Conservation (phyloP, 1,140 invertebrate genomes). For the Oryzaephilus surinamensis region DNA sequence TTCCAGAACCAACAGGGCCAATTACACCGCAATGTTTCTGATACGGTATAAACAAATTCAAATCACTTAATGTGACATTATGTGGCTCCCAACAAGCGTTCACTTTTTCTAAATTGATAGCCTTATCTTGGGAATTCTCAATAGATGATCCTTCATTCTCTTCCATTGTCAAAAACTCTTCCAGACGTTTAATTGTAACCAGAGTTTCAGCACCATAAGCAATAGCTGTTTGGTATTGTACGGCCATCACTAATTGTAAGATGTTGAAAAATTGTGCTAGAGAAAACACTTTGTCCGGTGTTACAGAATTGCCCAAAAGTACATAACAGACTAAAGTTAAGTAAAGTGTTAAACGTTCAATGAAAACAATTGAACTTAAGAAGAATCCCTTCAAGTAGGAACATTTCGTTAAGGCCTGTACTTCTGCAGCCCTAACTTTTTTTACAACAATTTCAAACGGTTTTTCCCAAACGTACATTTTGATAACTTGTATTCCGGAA, state of each 20-base stretch:
- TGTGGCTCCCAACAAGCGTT: constrained; percentile 44
- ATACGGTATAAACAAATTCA: constrained; percentile 45
- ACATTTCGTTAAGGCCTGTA: constrained; percentile 40
- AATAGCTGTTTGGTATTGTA: constrained; percentile 55
- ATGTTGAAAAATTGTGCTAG: constrained; percentile 59
- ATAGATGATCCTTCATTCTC: constrained; percentile 34
- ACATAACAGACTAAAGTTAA: constrained; percentile 55
- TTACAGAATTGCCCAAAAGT: constrained; percentile 46
- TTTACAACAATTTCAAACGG: constrained; percentile 56
- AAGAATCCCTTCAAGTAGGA: constrained; percentile 61
- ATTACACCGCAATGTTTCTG: no score
- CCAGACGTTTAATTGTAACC: constrained; percentile 47
- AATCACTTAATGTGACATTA: constrained; percentile 46
- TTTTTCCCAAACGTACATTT: constrained; percentile 73
- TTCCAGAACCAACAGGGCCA: no score
- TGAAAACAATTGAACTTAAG: constrained; percentile 57
- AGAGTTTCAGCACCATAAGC: constrained; percentile 49
- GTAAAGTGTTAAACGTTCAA: constrained; percentile 56
- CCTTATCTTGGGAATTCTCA: neutral
- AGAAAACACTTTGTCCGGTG: constrained; percentile 56
- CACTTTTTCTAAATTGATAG: constrained; percentile 38
- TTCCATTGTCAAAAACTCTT: constrained; percentile 45
- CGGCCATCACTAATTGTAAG: constrained; percentile 56
- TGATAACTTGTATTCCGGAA: no score
- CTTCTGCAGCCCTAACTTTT: constrained; percentile 37